phyloP scores from a whole-genome alignment of 2,113 vertebrate genomes.

The Phoxinus phoxinus region DNA sequence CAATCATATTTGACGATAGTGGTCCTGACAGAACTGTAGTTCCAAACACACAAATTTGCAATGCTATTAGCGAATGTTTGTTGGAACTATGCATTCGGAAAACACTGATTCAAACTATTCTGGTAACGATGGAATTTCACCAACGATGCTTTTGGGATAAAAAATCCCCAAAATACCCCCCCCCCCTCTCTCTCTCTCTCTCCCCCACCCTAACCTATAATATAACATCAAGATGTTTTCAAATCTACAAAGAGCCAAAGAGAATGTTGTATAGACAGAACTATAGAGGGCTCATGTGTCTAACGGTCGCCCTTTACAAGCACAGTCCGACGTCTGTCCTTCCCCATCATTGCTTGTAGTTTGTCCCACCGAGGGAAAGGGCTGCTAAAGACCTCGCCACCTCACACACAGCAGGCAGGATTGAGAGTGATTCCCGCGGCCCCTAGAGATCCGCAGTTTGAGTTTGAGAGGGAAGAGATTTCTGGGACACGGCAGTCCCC shows the following conservation, averaged over 20 bases:
- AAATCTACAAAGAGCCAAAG: neutral
- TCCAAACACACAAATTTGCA: too few species aligned
- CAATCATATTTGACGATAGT: too few species aligned
- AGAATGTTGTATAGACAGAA: neutral
- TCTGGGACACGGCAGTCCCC: conserved; percentile 33
- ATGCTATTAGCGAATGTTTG: too few species aligned
- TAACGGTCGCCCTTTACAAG: neutral
- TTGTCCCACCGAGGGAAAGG: neutral
- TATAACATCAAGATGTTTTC: neutral
- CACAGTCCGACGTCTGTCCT: neutral
- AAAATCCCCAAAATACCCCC: too few species aligned
- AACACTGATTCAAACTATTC: too few species aligned
- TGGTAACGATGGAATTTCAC: too few species aligned
- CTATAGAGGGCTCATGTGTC: neutral
- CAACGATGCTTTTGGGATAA: too few species aligned
- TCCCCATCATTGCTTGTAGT: neutral
- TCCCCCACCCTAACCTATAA: too few species aligned
- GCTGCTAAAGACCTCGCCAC: neutral
- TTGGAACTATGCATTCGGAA: too few species aligned
- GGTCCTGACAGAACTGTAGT: too few species aligned
- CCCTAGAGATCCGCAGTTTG: conserved; percentile 26
- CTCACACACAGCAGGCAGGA: conserved; percentile 27
- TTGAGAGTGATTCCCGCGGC: conserved; percentile 17
- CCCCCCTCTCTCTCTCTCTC: too few species aligned
- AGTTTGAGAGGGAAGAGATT: conserved; percentile 41